A percentile compares a stretch with the other conserved stretches of the same genome.
Evolutionary conservation across 1,140 invertebrate genomes (phyloP).

Genomic region (Thaumatotibia leucotreta): DNA sequence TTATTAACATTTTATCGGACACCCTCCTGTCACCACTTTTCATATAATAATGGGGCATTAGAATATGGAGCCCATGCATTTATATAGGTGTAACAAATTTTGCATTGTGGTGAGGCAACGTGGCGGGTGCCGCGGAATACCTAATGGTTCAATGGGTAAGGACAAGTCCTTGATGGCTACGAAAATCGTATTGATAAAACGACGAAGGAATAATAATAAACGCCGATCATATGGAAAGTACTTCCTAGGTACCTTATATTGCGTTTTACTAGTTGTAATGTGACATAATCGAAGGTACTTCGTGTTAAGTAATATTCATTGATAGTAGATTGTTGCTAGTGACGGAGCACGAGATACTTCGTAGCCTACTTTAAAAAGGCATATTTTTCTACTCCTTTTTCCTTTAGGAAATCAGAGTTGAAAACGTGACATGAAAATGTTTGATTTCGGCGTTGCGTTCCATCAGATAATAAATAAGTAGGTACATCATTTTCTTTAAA

Average conservation of each 20-base stretch:
- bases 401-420: too few relatives aligned
- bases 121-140: constrained; percentile 62
- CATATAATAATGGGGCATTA: constrained; percentile 63
- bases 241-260: constrained; percentile 17
- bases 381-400: too few relatives aligned
- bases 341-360: too few relatives aligned
- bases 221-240: constrained; percentile 56
- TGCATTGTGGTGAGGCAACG: constrained; percentile 69
- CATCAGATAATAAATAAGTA: too few relatives aligned
- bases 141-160: constrained; percentile 68
- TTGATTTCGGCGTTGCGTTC: too few relatives aligned
- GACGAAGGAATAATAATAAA: constrained; percentile 68
- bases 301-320: not conserved
- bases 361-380: too few relatives aligned
- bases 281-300: not conserved
- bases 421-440: too few relatives aligned
- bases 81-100: constrained; percentile 76
- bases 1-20: constrained; percentile 45
- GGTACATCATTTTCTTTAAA: too few relatives aligned
- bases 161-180: constrained; percentile 71
- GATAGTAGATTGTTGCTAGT: not conserved
- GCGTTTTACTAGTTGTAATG: constrained; percentile 13
- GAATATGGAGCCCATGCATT: constrained; percentile 60
- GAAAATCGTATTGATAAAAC: constrained; percentile 70
- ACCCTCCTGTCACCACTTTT: constrained; percentile 44